Conservation (phyloP, 2,113 vertebrate genomes). For the Varanus komodoensis region DNA sequence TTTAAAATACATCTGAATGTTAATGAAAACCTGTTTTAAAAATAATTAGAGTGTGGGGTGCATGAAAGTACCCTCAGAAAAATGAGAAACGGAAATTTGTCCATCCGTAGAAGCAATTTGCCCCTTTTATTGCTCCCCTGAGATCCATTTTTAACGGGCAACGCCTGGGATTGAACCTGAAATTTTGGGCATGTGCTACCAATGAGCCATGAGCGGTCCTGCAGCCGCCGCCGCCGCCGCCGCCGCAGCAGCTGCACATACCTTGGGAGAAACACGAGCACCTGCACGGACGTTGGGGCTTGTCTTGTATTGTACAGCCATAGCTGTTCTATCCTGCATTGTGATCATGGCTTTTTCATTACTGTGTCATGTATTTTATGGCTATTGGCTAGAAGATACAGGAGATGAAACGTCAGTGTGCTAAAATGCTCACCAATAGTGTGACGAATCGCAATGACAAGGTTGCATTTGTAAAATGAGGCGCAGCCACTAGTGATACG, state of each 20-base stretch:
- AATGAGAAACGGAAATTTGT: too few relatives aligned
- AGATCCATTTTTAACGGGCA: not conserved
- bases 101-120: not conserved
- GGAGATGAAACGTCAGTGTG: slow-evolving; percentile 67
- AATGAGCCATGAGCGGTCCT: not conserved
- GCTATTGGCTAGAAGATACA: slow-evolving; percentile 49
- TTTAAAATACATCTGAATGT: too few relatives aligned
- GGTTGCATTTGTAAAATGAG: slow-evolving; percentile 66
- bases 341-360: slow-evolving; percentile 62
- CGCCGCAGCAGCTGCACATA: not conserved
- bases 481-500: slow-evolving; percentile 61
- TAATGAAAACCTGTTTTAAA: too few relatives aligned
- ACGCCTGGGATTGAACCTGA: not conserved
- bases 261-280: not conserved
- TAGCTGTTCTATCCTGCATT: slow-evolving; percentile 55
- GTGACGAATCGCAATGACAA: slow-evolving; percentile 67
- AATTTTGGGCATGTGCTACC: not conserved
- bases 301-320: slow-evolving; percentile 1
- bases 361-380: slow-evolving; percentile 55
- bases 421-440: slow-evolving; percentile 65
- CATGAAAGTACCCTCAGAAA: too few relatives aligned
- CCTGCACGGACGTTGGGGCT: not conserved
- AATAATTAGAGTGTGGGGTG: too few relatives aligned
- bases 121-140: not conserved
- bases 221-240: not conserved